Conservation (phyloP, 2,113 vertebrate species). For the Dryoscopus gambensis region DNA sequence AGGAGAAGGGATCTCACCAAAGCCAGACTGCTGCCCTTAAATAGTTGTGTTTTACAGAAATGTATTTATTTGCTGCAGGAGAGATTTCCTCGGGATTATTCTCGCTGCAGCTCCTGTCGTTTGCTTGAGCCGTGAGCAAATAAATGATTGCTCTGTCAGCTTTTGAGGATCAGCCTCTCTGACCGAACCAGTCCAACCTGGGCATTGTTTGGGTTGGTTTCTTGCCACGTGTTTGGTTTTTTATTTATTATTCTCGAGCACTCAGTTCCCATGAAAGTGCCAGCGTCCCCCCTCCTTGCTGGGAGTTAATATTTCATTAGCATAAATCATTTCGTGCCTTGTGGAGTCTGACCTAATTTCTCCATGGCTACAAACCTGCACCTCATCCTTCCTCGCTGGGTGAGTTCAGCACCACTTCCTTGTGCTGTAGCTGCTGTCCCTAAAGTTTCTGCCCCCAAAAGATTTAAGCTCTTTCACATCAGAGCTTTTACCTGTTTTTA, state of each 20-base stretch:
- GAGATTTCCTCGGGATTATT: neutral
- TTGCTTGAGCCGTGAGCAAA: neutral
- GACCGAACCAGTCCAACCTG: conserved; percentile 26
- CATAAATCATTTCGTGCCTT: neutral
- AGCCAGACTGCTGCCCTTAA: neutral
- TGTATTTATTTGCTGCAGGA: neutral
- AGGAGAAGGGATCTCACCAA: neutral
- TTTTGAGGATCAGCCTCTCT: neutral
- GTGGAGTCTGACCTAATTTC: neutral
- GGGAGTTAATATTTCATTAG: neutral
- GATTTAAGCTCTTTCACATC: neutral
- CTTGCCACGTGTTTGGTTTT: neutral
- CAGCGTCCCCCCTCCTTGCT: neutral
- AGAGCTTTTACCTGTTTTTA: neutral
- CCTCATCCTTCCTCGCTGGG: neutral
- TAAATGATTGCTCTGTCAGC: neutral
- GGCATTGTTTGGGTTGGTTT: conserved; percentile 3
- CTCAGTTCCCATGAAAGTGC: conserved; percentile 11
- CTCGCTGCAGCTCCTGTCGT: neutral
- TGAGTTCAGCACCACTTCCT: neutral
- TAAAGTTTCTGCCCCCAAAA: neutral
- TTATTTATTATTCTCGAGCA: neutral
- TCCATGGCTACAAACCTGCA: neutral
- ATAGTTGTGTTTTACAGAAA: fast-evolving
- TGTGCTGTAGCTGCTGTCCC: neutral